phyloP scores from a whole-genome alignment of 2,797 vertebrate genomes.

The Pseudochaenichthys georgianus region DNA sequence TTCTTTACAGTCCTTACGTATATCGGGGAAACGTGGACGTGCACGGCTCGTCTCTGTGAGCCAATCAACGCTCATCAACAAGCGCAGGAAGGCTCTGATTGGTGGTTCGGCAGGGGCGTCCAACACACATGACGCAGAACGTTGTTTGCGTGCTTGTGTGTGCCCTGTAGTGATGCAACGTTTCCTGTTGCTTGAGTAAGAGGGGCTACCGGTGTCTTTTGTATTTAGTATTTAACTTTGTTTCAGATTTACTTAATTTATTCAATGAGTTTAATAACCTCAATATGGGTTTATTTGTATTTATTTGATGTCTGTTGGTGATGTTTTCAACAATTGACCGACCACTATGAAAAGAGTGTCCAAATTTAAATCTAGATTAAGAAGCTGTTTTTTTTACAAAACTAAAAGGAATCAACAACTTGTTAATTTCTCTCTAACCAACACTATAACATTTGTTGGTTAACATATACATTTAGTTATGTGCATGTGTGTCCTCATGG shows the following conservation, averaged over 20 bases:
- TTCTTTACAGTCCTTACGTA: not conserved
- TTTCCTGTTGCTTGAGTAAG: constrained; percentile 43
- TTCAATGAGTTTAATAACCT: too few species aligned
- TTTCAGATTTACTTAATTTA: not conserved
- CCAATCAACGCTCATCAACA: constrained; percentile 72
- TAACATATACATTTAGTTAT: not conserved
- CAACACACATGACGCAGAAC: constrained; percentile 44
- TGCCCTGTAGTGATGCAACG: constrained; percentile 56
- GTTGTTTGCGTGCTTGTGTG: constrained; percentile 16
- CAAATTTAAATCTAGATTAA: too few species aligned
- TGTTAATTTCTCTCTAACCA: not conserved
- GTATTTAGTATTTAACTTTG: too few species aligned
- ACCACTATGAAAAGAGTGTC: too few species aligned
- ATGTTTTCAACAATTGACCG: too few species aligned
- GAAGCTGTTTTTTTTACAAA: not conserved
- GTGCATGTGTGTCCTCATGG: not conserved
- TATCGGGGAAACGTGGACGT: constrained; percentile 41
- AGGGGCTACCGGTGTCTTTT: rapidly evolving
- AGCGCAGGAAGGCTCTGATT: constrained; percentile 48
- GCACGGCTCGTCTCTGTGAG: not conserved
- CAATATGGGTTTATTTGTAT: not conserved
- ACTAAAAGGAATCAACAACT: not conserved
- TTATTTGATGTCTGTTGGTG: too few species aligned
- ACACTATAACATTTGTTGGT: not conserved
- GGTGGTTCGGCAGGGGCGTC: constrained; percentile 59